Conservation (phyloP, 2,888 invertebrate species). For the Cheilosia soror region DNA sequence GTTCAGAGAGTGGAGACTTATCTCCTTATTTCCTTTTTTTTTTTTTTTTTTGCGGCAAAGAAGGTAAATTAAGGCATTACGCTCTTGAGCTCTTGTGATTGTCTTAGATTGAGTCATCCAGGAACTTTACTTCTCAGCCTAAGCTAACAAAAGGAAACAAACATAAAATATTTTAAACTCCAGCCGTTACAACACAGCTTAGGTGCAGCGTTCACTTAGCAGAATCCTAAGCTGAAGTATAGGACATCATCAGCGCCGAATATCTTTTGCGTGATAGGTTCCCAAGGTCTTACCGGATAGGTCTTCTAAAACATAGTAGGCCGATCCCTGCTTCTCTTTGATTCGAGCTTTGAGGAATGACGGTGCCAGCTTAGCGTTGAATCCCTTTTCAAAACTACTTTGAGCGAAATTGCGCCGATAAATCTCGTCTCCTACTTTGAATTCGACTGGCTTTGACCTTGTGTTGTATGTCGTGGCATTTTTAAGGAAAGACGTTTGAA, state of each 20-base stretch:
- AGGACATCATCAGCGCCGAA: background rate
- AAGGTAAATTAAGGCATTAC: too few species aligned
- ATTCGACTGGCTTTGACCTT: too few species aligned
- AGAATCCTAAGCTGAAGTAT: background rate
- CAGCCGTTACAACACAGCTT: background rate
- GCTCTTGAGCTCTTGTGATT: too few species aligned
- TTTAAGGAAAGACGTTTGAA: too few species aligned
- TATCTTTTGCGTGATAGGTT: background rate
- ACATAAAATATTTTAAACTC: too few species aligned
- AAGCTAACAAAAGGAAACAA: too few species aligned
- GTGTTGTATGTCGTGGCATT: too few species aligned
- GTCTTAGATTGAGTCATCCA: too few species aligned
- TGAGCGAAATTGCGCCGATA: background rate
- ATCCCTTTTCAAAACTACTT: background rate
- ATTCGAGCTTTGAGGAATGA: background rate
- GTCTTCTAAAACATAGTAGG: background rate
- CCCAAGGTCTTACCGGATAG: background rate
- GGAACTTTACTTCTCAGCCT: too few species aligned
- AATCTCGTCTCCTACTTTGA: background rate
- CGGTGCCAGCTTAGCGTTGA: background rate
- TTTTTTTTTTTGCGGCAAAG: too few species aligned
- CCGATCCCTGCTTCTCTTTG: background rate
- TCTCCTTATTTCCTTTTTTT: too few species aligned
- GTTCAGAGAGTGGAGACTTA: too few species aligned
- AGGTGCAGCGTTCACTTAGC: background rate